A percentile compares a stretch with the other conserved stretches of the same genome.
Evolutionary conservation across 1,140 invertebrate species (phyloP).

Genomic region (Cecropterus lyciades): DNA sequence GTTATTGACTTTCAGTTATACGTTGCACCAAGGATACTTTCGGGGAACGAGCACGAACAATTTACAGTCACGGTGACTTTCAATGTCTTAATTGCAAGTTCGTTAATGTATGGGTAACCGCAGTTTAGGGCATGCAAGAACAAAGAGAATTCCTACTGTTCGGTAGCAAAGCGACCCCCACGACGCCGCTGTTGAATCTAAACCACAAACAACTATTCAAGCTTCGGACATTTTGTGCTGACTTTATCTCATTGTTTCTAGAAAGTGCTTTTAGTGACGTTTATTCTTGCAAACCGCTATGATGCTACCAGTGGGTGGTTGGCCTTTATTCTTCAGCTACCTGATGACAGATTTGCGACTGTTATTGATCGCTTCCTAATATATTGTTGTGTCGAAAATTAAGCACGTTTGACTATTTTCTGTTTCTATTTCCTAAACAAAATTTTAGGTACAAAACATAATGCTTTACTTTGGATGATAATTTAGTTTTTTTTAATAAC

Average conservation of each 20-base stretch:
- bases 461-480: too few relatives aligned
- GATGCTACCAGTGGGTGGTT: constrained; percentile 76
- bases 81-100: constrained; percentile 35
- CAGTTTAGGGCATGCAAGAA: constrained; percentile 65
- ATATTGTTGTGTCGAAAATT: constrained; percentile 9
- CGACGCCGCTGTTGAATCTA: constrained; percentile 60
- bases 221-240: constrained; percentile 29
- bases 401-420: too few relatives aligned
- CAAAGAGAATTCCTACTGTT: constrained; percentile 65
- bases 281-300: constrained; percentile 73
- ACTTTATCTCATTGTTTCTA: constrained; percentile 54
- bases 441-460: too few relatives aligned
- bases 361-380: constrained; percentile 73
- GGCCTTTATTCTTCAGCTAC: constrained; percentile 50
- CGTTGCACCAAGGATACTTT: constrained; percentile 27
- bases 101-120: constrained; percentile 54
- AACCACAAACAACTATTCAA: constrained; percentile 76
- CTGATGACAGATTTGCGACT: constrained; percentile 72
- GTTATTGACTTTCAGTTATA: constrained; percentile 17
- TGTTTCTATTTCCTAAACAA: too few relatives aligned
- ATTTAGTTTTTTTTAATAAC: too few relatives aligned
- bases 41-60: constrained; percentile 38
- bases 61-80: constrained; percentile 39
- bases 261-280: constrained; percentile 53
- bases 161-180: constrained; percentile 66